A percentile compares a stretch with the other conserved stretches of the same genome.
Evolutionary conservation across 2,797 vertebrate genomes (phyloP).

Genomic region (Merluccius polli): DNA sequence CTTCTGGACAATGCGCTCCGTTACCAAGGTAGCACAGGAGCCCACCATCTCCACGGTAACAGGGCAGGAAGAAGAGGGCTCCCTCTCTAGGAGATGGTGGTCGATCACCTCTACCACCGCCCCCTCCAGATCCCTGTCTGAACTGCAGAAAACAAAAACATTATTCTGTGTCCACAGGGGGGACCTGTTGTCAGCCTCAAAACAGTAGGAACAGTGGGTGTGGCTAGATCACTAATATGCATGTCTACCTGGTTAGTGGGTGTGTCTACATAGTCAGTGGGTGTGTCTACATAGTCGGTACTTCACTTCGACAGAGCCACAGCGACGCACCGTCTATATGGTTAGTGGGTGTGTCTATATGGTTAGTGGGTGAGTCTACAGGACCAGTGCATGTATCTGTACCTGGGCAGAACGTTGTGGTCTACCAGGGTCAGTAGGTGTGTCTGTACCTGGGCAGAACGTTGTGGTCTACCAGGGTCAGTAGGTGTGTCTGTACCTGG

Average conservation of each 20-base stretch:
- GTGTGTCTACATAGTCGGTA: background rate
- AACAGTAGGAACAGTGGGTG: background rate
- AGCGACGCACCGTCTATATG: too few species aligned
- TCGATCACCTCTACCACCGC: slow-evolving; percentile 85
- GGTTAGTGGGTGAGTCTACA: background rate
- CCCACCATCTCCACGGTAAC: slow-evolving; percentile 81
- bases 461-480: background rate
- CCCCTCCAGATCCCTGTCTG: slow-evolving; percentile 77
- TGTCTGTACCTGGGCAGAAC: background rate
- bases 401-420: background rate
- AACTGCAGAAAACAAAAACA: slow-evolving; percentile 56
- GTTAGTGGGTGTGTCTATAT: too few species aligned
- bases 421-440: background rate
- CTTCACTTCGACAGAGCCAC: too few species aligned
- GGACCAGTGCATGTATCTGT: background rate
- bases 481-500: too few species aligned
- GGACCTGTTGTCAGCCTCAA: background rate
- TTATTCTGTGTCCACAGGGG: background rate
- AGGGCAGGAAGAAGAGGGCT: slow-evolving; percentile 56
- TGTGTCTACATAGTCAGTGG: background rate
- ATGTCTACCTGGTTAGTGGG: background rate
- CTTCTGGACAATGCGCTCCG: slow-evolving; percentile 80
- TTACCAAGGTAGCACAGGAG: slow-evolving; percentile 86
- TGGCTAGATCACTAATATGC: background rate
- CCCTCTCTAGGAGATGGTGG: slow-evolving; percentile 79